These are phyloP conservation scores for Shinisaurus crocodilurus DNA, from an alignment of 2,113 vertebrate genomes.

Conservation along the genomic window DNA sequence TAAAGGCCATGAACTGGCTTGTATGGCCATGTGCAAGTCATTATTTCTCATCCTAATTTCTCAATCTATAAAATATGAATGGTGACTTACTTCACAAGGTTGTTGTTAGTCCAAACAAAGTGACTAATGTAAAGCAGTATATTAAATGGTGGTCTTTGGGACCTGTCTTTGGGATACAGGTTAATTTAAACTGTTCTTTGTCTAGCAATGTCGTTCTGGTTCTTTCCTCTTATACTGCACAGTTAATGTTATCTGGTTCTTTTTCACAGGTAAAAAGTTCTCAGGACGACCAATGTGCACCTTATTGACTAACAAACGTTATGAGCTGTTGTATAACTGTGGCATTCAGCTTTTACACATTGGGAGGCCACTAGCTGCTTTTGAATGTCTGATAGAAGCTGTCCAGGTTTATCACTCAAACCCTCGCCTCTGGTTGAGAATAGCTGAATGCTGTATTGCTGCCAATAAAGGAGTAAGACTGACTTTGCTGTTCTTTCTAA, in stretches of 20 bases:
- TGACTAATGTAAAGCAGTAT: neutral
- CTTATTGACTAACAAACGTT: conserved; percentile 92
- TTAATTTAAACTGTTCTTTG: neutral
- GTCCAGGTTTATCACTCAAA: conserved; percentile 98
- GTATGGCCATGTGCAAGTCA: too few species aligned
- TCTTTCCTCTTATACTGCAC: conserved; percentile 1
- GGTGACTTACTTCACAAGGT: neutral
- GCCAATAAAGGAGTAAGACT: conserved; percentile 94
- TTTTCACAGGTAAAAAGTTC: conserved; percentile 88
- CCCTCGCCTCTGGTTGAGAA: conserved; percentile 93
- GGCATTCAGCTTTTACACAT: conserved; percentile 96
- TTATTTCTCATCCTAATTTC: neutral
- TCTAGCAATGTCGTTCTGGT: neutral
- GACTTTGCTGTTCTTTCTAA: neutral
- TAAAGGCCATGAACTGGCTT: too few species aligned
- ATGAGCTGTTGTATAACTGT: conserved; percentile 96
- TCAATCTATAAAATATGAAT: neutral
- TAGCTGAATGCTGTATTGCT: conserved; percentile 97
- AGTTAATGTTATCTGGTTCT: neutral
- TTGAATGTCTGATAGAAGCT: conserved; percentile 96
- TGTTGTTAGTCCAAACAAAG: neutral
- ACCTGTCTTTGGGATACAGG: neutral
- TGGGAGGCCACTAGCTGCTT: conserved; percentile 93
- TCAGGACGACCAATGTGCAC: conserved; percentile 96
- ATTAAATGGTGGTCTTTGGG: neutral